Evolutionary conservation across 2,888 invertebrate genomes (phyloP).

Genomic region (Esperia sulphurella): DNA sequence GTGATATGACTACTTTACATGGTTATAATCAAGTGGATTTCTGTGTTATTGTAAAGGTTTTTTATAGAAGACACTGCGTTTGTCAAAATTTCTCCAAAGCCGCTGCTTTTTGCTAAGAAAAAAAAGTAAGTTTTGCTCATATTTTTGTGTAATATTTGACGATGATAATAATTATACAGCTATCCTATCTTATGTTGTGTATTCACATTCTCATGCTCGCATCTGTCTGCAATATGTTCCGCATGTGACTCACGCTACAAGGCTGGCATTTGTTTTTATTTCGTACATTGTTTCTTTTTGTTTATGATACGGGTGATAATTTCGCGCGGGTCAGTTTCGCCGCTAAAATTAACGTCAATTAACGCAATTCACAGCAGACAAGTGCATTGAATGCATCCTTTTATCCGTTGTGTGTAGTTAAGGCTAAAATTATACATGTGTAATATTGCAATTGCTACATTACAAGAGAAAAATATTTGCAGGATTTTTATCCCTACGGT

Average conservation of each 20-base stretch:
- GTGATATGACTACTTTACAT: conserved; percentile 40
- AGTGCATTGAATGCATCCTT: background rate
- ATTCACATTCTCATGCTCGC: conserved; percentile 4
- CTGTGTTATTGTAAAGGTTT: conserved; percentile 10
- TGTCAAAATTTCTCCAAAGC: background rate
- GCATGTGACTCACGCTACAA: conserved; percentile 14
- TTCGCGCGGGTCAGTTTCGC: conserved; percentile 17
- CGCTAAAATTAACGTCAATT: conserved; percentile 36
- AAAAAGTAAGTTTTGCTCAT: conserved; percentile 24
- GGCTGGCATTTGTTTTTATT: conserved; percentile 22
- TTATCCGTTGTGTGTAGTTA: no score
- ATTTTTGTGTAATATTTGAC: background rate
- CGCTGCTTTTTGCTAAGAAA: background rate
- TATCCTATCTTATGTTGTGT: no score
- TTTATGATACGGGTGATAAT: conserved; percentile 26
- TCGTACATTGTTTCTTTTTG: conserved; percentile 14
- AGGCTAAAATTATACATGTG: no score
- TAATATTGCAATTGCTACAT: no score
- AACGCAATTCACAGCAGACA: conserved; percentile 13
- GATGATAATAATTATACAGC: no score
- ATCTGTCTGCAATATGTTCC: conserved; percentile 21
- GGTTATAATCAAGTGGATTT: conserved; percentile 20
- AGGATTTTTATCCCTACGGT: no score
- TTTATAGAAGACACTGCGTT: background rate
- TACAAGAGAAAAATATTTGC: no score